Evolutionary conservation across 2,797 vertebrate species (phyloP).

Genomic region (Galago senegalensis): DNA sequence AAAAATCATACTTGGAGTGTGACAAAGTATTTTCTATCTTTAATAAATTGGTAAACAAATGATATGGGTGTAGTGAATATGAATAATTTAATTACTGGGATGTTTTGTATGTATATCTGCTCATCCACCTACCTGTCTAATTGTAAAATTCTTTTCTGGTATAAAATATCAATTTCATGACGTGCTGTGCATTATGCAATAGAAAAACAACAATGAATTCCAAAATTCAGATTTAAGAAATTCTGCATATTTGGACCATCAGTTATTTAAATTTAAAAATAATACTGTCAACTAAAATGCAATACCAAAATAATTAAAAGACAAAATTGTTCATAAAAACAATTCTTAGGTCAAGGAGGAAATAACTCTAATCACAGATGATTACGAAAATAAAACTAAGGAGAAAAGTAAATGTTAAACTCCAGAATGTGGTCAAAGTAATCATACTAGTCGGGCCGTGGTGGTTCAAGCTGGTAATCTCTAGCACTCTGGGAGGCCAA

Average conservation of each 20-base stretch:
- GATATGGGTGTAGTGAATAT: background rate
- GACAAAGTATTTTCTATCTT: background rate
- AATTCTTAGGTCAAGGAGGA: background rate
- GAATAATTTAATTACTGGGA: background rate
- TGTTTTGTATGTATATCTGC: background rate
- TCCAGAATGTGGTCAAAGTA: background rate
- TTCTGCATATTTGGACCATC: background rate
- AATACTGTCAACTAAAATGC: background rate
- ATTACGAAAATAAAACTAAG: background rate
- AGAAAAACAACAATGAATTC: background rate
- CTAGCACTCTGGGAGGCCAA: too few species aligned
- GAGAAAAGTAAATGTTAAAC: background rate
- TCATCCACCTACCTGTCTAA: background rate
- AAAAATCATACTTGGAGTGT: background rate
- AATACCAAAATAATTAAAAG: background rate
- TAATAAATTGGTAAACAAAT: background rate
- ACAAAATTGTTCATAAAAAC: background rate
- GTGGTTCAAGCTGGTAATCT: too few species aligned
- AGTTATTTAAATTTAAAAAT: background rate
- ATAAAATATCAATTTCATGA: background rate
- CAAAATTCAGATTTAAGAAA: background rate
- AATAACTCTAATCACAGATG: background rate
- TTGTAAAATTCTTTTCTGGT: background rate
- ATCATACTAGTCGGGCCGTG: too few species aligned
- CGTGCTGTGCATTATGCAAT: background rate